A percentile compares a stretch with the other conserved stretches of the same genome.
Evolutionary conservation across 2,888 invertebrate species (phyloP).

Genomic region (Elaeidobius kamerunicus): DNA sequence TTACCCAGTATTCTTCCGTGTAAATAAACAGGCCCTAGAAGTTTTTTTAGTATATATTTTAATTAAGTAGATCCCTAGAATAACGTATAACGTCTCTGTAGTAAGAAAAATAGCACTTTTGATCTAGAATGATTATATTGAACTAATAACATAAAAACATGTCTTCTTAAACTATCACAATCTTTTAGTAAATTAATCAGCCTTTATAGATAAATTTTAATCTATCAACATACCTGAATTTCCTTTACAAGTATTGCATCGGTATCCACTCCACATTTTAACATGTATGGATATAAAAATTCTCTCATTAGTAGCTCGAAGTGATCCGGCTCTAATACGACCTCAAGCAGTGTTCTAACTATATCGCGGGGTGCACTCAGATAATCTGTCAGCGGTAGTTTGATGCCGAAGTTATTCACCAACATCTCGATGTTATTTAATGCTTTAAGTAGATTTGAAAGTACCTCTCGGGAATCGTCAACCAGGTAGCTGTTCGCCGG

Average conservation of each 20-base stretch:
- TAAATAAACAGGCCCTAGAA: slow-evolving; percentile 38
- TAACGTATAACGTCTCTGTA: no score
- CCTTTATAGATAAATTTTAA: no score
- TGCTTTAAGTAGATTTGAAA: slow-evolving; percentile 24
- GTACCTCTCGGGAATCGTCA: slow-evolving; percentile 21
- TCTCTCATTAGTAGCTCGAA: slow-evolving; percentile 44
- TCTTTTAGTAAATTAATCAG: no score
- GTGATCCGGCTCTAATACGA: slow-evolving; percentile 36
- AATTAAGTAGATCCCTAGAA: no score
- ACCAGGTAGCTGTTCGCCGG: slow-evolving; percentile 26
- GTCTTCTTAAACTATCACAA: no score
- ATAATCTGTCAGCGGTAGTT: slow-evolving; percentile 38
- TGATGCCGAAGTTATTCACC: slow-evolving; percentile 37
- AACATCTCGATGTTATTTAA: slow-evolving; percentile 36
- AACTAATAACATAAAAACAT: no score
- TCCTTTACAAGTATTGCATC: slow-evolving; percentile 49
- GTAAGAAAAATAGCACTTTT: no score
- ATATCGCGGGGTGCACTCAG: slow-evolving; percentile 26
- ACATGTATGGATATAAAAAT: slow-evolving; percentile 48
- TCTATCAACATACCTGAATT: slow-evolving; percentile 44
- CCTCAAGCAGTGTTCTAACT: slow-evolving; percentile 37
- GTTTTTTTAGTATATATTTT: no score
- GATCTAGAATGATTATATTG: no score
- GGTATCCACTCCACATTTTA: slow-evolving; percentile 47
- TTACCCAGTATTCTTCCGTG: slow-evolving; percentile 39